Evolutionary conservation across 2,113 vertebrate genomes (phyloP), one percentile per base, ranked within the genome.

Genomic region (Mobula hypostoma): DNA sequence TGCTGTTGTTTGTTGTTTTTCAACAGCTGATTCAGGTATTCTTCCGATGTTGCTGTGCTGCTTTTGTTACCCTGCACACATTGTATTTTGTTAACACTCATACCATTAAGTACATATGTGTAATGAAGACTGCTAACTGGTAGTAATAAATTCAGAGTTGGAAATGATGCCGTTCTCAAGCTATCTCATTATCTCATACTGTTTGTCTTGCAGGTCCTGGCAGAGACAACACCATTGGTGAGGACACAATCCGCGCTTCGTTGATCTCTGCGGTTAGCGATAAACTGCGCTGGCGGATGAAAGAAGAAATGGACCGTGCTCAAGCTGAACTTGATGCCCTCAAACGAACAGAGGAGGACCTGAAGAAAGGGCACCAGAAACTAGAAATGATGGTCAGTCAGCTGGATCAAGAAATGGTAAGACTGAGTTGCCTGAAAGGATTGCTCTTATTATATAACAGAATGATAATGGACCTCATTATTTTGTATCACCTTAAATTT

Each of bases 281-380:
- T 95, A 99, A 99, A 94, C 96, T 99, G 94, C 97, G 99, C 94
- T 99, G 99, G 99, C 97, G 99, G 94, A 99, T 99, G 98, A 99
- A 99, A 94, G 99, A 99, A 95, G 99, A 99, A 96, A 99, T 99
- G 98, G 99, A 99, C 96, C 97, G 98, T 32, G 99, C 99, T 0
- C 99, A 99, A 80, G 99, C 99, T 0, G 99, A 99, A 94, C 97
- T 99, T 95, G 99, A 99, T 19, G 99, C 99, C 58, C 96, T 99
- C 94, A 99, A 99, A 95, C 96, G 99, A 68, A 99, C 99, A 0
- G 99, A 99, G 70, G 99, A 99, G 95, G 99, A 99, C 95, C 95
- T 99, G 95, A 99, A 99, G 95, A 99, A 99, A 94, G 99, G 99
- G 12, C 98, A 99, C 94, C 99, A 99, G 96, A 99, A 99, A 94